Evolutionary conservation across 2,797 vertebrate genomes (phyloP), one percentile per base, ranked within the genome.

Genomic region (Delichon dasypus): DNA sequence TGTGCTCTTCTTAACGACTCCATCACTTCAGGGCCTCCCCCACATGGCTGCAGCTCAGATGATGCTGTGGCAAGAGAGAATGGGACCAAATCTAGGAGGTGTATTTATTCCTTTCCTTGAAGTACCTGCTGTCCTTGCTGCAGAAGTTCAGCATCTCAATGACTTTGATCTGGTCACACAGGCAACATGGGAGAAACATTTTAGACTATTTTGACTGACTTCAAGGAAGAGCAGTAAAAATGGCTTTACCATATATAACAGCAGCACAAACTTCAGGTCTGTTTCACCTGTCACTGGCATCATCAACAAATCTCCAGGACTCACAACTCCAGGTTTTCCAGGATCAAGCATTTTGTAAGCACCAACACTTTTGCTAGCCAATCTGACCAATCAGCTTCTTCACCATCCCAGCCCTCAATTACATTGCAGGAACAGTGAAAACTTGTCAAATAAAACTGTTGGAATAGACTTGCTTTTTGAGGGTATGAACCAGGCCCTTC

Each of bases 291-390:
- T 26, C 55, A 34, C 5, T 2, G 1, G 7, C 19, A 88, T 32
- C n/a, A 85, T 13, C 62, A 74, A 11, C 36, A 62, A 48, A 60
- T 88, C 55, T 66, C 32, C 51, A 55, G 32, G 48, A 66, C 32
- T 65, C 47, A 29, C 21, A 79, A 7, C 34, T 61, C n/a, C 32
- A 54, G 54, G 22, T 47, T 70, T 62, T 50, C 34, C 26, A 32
- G 12, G 53, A 77, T 72, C 42, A 85, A 94, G 85, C n/a, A 72
- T 19, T 90, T 90, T 5, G 5, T 29, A 93, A 96, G 40, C 19
- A 3, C 44, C 51, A 50, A 32, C 0, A 7, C 11, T 72, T 82
- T 71, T 90, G 5, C 58, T 17, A 68, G 9, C 29, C 44, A 75
- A 42, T 47, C 47, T 88, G 47, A 68, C 40, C 58, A 29, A 29